Base-by-base conservation (phyloP, 2,888 invertebrate genomes). In the Ornithoptera alexandrae region DNA sequence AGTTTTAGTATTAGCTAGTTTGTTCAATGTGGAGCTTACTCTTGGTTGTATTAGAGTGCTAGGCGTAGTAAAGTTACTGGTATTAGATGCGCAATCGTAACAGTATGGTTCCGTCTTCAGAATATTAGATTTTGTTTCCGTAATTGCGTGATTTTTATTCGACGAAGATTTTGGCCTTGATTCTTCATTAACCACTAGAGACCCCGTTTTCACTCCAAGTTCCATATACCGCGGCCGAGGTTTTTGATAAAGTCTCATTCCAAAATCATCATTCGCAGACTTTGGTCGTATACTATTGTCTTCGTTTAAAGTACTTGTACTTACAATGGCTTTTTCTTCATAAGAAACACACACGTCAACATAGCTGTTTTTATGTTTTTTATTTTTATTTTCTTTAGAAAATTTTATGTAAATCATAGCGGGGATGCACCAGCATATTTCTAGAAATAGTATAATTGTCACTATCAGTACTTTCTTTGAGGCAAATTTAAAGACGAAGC, bases 341-440 rank as follows among this genome's bases (percentile, higher is more conserved):
- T 57, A 64, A 0, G 70, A 67, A 30, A 67, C 17, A 30, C 67
- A 70, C 5, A 67, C 67, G 17, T 42, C 53, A 0, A 65, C 24
- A 65, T 57, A 42, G 24, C 30, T 62, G 61, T 62, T 50, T 62
- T 67, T 65, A 39, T 24, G n/a, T 46, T 46, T 60, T 30, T 46
- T 39, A 56, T 69, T 66, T 17, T 59, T 65, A 39, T 69, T 74
- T 53, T 71, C 74, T 60, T 71, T 73, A 20, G 71, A 71, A 60
- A 74, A 77, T 17, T 77, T 24, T 50, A 78, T 67, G 59, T 74
- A 80, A 18, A 76, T 50, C 17, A 81, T 66, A 17, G 80, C 77
- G 1, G 79, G 79, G 61, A 89, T 76, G 71, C 89, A 90, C 87
- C 89, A 90, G 20, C 81, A 74, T 53, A 90, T 59, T 81, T 91